Base-by-base conservation (phyloP, 2,888 invertebrate species). In the Volucella zonaria region DNA sequence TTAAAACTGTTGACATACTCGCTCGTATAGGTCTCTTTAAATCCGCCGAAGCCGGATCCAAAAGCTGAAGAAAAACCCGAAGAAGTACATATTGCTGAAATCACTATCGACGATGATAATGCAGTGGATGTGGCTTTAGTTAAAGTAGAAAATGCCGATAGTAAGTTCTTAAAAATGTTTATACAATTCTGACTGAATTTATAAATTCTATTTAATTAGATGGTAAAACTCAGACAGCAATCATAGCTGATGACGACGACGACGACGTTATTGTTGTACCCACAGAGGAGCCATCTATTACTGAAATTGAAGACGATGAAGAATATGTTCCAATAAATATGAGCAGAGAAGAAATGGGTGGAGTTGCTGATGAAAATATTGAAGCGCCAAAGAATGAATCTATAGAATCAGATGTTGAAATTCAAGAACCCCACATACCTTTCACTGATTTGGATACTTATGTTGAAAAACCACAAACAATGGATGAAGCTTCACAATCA, bases 211-310 rank as follows among this genome's bases (percentile, higher is more conserved):
- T 10, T 54, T 45, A 12, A 8, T 80, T 47, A 79, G 68, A 59
- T 18, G 15, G 11, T 11, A 56, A 59, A 49, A 12, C 62, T 23
- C 74, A 66, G 14, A 11, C 67, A 51, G n/a, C 74, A 42, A 38
- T 67, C 3, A 76, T 83, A 40, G 92, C 93, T n/a, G 94, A 93
- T 11, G 90, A 90, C 42, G 89, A 88, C 42, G 94, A 94, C 8
- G 95, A 94, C 83, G 95, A 95, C 76, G 95, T 95, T 66, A 93
- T 95, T 87, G 94, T 95, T 87, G 93, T 95, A 81, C 94, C 94
- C 83, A 94, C 94, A 8, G 95, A 95, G 73, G 95, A 94, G 86
- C 93, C 94, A 85, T 94, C 94, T 73, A 93, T 94, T 52, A 94
- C 95, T 2, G 94, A 95, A 88, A 92, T 92, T 43, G 91, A 91